A percentile compares a stretch with the other conserved stretches of the same genome.
Evolutionary conservation across 30 jellyfish, hydroid and myxozoan species (phyloP).

Genomic region (Phacellophora camtschatica): DNA sequence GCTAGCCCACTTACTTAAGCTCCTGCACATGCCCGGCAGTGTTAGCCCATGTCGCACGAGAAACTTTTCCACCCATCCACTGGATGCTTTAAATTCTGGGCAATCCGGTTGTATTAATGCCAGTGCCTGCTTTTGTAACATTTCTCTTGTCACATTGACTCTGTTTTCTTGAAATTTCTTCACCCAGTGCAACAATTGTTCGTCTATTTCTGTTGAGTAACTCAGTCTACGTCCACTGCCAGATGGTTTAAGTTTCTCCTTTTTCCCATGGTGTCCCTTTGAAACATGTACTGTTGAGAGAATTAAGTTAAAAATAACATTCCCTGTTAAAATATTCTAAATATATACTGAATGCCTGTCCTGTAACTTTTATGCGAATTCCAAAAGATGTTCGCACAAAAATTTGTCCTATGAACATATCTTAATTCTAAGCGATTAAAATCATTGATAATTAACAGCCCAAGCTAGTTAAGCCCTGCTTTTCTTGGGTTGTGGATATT

Average conservation of each 20-base stretch:
- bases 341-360: no score
- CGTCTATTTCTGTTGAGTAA: slow-evolving; percentile 76
- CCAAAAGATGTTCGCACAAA: no score
- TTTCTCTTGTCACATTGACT: slow-evolving; percentile 64
- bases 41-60: slow-evolving; percentile 71
- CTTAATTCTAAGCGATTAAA: no score
- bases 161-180: slow-evolving; percentile 39
- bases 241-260: slow-evolving; percentile 36
- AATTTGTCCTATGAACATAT: no score
- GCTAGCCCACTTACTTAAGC: slow-evolving; percentile 12
- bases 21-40: slow-evolving; percentile 54
- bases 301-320: not conserved
- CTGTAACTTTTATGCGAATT: no score
- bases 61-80: slow-evolving; percentile 88
- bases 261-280: not conserved
- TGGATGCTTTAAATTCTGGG: slow-evolving; percentile 82
- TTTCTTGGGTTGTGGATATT: no score
- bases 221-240: slow-evolving; percentile 76
- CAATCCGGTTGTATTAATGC: slow-evolving; percentile 62
- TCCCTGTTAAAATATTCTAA: no score
- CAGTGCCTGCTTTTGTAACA: slow-evolving; percentile 73
- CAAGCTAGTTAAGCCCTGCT: no score
- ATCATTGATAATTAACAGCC: no score
- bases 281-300: not conserved
- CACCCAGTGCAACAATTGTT: slow-evolving; percentile 69